Evolutionary conservation across 2,113 vertebrate species (phyloP).

Genomic region (Pantherophis guttatus): DNA sequence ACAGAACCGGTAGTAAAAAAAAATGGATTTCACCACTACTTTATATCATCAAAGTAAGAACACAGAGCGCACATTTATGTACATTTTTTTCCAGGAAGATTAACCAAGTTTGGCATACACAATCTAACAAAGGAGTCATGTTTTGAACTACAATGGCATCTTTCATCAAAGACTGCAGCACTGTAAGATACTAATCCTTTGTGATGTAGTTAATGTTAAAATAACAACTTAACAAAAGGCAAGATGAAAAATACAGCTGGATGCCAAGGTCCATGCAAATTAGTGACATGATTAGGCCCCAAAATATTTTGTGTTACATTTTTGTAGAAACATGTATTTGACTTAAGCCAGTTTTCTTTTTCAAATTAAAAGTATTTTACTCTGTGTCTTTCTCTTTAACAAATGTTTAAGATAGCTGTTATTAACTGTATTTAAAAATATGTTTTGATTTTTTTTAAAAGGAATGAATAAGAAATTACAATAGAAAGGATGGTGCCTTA

Average conservation of each 20-base stretch:
- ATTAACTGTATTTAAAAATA: neutral
- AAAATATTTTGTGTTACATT: neutral
- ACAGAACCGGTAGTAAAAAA: too few relatives aligned
- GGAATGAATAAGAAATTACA: neutral
- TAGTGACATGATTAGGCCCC: neutral
- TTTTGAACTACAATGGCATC: neutral
- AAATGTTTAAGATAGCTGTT: neutral
- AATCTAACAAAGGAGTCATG: neutral
- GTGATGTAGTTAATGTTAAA: neutral
- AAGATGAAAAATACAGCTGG: neutral
- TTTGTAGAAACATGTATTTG: neutral
- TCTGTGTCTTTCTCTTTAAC: neutral
- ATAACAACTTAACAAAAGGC: neutral
- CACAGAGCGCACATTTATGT: fast-evolving
- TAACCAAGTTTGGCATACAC: neutral
- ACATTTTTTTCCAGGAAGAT: neutral
- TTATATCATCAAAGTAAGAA: neutral
- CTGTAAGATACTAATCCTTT: neutral
- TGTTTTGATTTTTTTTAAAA: neutral
- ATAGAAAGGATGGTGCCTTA: neutral
- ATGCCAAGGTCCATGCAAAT: neutral
- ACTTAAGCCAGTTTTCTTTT: neutral
- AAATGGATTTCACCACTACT: neutral
- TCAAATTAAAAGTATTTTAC: neutral
- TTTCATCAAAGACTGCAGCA: conserved; percentile 9